These are phyloP conservation scores for Sterrhoptilus dennistouni DNA, from an alignment of 2,113 vertebrate species.

Conservation along the genomic window DNA sequence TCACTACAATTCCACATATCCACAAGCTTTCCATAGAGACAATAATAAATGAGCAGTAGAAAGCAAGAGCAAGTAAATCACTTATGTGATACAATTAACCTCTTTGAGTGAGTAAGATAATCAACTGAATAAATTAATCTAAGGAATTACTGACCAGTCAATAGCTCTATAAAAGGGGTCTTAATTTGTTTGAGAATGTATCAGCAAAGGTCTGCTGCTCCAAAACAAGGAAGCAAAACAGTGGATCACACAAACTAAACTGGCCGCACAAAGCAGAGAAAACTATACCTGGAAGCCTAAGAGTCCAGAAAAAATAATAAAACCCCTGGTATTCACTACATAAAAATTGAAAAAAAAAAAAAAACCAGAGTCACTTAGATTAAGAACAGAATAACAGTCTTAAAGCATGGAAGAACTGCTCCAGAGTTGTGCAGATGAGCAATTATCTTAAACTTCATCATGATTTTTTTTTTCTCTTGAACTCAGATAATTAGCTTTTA, in stretches of 20 bases:
- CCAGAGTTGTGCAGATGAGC: background rate
- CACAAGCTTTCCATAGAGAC: background rate
- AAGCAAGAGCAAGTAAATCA: background rate
- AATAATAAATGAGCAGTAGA: background rate
- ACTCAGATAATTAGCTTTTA: background rate
- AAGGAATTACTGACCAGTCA: background rate
- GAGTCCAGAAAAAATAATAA: background rate
- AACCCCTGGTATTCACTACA: background rate
- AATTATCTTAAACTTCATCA: background rate
- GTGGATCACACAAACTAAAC: background rate
- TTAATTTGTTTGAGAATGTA: background rate
- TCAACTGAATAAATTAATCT: background rate
- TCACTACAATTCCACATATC: fast-evolving
- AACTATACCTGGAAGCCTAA: background rate
- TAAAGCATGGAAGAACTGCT: background rate
- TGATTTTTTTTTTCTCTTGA: background rate
- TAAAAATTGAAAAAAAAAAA: background rate
- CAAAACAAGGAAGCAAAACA: background rate
- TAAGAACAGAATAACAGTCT: background rate
- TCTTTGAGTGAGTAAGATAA: background rate
- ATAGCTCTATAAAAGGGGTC: background rate
- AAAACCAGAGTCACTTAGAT: background rate
- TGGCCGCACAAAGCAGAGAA: background rate
- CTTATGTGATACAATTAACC: background rate
- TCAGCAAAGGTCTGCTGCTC: background rate